Conservation (phyloP, 2,113 vertebrate species). For the Pseudopodoces humilis region DNA sequence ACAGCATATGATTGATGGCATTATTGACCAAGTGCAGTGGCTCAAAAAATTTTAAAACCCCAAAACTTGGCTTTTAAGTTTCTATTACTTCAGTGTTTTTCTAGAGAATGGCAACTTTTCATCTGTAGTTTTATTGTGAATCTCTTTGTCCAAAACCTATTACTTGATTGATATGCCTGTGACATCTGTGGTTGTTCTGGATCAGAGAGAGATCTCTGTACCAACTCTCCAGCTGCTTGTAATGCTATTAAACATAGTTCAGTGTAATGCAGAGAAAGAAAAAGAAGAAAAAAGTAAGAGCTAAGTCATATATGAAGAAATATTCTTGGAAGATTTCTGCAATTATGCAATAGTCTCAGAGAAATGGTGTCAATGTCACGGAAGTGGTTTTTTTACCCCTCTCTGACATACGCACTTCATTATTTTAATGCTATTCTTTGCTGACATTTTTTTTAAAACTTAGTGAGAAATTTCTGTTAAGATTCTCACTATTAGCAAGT, state of each 20-base stretch:
- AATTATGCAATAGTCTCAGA: neutral
- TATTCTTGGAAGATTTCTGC: neutral
- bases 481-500: neutral
- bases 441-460: neutral
- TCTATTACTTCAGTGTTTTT: neutral
- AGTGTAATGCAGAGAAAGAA: neutral
- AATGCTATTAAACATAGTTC: neutral
- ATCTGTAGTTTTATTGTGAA: neutral
- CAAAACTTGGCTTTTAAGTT: neutral
- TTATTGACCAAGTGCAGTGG: neutral
- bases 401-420: neutral
- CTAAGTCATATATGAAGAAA: neutral
- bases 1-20: neutral
- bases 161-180: neutral
- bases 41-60: rapidly evolving
- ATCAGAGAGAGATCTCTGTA: neutral
- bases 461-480: neutral
- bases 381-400: neutral
- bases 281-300: neutral
- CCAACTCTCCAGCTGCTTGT: neutral
- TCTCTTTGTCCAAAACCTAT: neutral
- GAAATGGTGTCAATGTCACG: neutral
- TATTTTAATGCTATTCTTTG: neutral
- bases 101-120: neutral
- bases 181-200: neutral